Conservation (phyloP, 2,888 invertebrate species). For the Trissolcus japonicus region DNA sequence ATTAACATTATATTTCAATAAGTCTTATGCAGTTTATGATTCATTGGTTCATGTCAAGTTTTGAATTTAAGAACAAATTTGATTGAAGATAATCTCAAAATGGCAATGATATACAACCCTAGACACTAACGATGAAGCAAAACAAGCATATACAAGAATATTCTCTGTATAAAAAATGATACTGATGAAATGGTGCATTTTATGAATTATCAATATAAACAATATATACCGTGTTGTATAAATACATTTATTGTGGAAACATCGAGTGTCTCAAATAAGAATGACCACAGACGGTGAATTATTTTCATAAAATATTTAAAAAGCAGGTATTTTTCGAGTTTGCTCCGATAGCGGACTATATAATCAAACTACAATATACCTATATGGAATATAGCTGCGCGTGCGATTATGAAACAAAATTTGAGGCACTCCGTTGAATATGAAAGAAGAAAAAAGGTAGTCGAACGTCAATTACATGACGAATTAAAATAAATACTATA, state of each 20-base stretch:
- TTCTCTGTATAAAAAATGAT: conserved; percentile 33
- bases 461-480: conserved; percentile 37
- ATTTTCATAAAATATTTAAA: conserved; percentile 39
- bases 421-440: conserved; percentile 38
- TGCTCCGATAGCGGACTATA: neutral
- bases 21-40: no score
- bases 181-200: conserved; percentile 59
- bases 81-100: conserved; percentile 41
- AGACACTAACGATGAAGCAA: conserved; percentile 51
- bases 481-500: conserved; percentile 8
- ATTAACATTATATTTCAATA: no score
- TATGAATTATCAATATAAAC: conserved; percentile 49
- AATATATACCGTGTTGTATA: conserved; percentile 47
- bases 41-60: no score
- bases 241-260: conserved; percentile 23
- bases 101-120: conserved; percentile 42
- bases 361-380: neutral
- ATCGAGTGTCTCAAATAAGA: conserved; percentile 43
- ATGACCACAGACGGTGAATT: conserved; percentile 16
- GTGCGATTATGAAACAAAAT: conserved; percentile 1
- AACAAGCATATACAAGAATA: conserved; percentile 29
- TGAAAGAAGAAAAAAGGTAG: conserved; percentile 22
- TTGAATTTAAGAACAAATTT: neutral
- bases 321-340: conserved; percentile 41
- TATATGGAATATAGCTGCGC: neutral